Percentiles rank a stretch among this genome's conserved stretches.
These are phyloP conservation scores for Battus philenor DNA, from an alignment of 1,140 invertebrate genomes.

Conservation along the genomic window DNA sequence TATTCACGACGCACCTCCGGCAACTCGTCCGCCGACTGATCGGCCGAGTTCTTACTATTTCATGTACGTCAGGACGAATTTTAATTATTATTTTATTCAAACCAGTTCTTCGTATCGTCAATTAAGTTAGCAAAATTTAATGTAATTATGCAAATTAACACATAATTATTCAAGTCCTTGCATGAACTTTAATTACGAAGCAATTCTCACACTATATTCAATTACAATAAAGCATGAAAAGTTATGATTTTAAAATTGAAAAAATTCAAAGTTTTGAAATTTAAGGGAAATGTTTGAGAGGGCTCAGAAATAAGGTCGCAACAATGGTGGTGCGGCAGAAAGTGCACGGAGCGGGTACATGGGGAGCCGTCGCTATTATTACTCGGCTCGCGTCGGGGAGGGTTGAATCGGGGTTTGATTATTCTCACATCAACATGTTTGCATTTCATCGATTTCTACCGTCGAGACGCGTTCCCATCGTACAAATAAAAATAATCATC, in stretches of 20 bases:
- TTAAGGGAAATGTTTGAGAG: neutral
- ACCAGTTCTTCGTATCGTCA: too few species aligned
- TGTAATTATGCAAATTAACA: neutral
- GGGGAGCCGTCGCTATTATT: conserved; percentile 50
- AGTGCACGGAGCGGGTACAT: conserved; percentile 15
- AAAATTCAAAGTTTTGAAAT: conserved; percentile 1
- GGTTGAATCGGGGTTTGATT: conserved; percentile 58
- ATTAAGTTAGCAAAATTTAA: too few species aligned
- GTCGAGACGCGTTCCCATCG: conserved; percentile 29
- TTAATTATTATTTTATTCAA: too few species aligned
- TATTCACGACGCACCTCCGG: conserved; percentile 24
- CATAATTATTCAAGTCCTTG: neutral
- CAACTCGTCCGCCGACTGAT: conserved; percentile 30
- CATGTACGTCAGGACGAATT: too few species aligned
- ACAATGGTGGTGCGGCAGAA: conserved; percentile 5
- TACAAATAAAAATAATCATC: conserved; percentile 10
- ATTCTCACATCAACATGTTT: conserved; percentile 69
- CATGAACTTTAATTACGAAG: neutral
- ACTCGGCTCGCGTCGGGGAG: conserved; percentile 33
- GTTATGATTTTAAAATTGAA: neutral
- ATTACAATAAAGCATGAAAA: too few species aligned
- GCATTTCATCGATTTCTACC: conserved; percentile 62
- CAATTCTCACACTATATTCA: neutral
- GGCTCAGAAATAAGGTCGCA: neutral
- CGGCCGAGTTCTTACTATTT: too few species aligned